Base-by-base conservation (phyloP, 2,888 invertebrate genomes). In the Saturnia pavonia region DNA sequence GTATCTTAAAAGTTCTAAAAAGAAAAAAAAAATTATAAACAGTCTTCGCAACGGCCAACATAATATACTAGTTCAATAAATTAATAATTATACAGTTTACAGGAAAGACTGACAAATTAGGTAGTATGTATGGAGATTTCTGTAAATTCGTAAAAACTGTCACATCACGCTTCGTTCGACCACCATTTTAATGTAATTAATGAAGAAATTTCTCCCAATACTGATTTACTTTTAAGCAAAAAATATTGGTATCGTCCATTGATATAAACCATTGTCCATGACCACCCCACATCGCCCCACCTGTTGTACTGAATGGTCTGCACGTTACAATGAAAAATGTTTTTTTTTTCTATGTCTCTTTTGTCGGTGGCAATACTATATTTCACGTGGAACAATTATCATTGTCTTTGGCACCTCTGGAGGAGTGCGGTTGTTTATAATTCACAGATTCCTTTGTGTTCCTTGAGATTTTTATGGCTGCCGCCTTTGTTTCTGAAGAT, bases 331-430 rank as follows among this genome's bases (percentile, higher is more conserved):
- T 88, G 90, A 92, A 90, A 92, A 91, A 91, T 91, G 83, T 85
- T 86, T 87, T 91, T 91, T 89, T 90, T 88, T 85, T 82, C 80
- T 81, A 82, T 83, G 83, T 81, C 82, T 79, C 88, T 91, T 92
- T 93, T 93, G 91, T 91, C 93, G 88, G 91, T 91, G 91, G 91
- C 91, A 91, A 88, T 88, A 88, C 92, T 91, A 94, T 93, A 93
- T 91, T 91, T 93, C 92, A 92, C 85, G 86, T 89, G 89, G 91
- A 90, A 93, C 94, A 93, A 93, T 93, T 92, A 93, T 90, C 93
- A 92, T 94, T 93, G 94, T 94, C 91, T 94, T 93, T 93, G 90
- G 86, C 93, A 92, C 92, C 91, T 91, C 75, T 79, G 74, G 86
- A 85, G 82, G 84, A 82, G 82, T 86, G 88, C 81, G 89, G 57